Evolutionary conservation across 1,140 invertebrate species (phyloP).

Genomic region (Maniola jurtina): DNA sequence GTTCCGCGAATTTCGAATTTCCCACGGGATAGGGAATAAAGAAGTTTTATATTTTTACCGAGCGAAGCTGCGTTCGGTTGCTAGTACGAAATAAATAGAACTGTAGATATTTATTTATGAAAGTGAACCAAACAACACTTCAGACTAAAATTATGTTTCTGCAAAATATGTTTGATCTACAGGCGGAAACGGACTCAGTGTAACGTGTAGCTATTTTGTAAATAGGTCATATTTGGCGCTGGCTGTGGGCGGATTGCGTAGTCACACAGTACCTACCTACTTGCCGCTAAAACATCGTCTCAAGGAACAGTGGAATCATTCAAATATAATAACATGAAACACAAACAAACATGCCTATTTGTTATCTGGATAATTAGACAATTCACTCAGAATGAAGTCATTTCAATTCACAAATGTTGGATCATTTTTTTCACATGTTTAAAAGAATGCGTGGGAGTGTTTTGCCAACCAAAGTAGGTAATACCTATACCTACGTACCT

Average conservation of each 20-base stretch:
- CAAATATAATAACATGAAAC: neutral
- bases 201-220: constrained; percentile 1
- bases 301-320: constrained; percentile 7
- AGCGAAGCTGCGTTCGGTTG: too few relatives aligned
- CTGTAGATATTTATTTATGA: neutral
- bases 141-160: neutral
- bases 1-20: too few relatives aligned
- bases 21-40: too few relatives aligned
- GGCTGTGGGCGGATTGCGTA: neutral
- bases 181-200: neutral
- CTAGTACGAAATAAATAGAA: too few relatives aligned
- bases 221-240: constrained; percentile 9
- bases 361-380: neutral
- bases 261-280: too few relatives aligned
- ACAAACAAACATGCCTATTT: constrained; percentile 4
- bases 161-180: neutral
- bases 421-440: neutral
- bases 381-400: neutral
- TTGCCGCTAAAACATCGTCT: neutral
- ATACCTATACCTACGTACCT: too few relatives aligned
- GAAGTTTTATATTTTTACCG: too few relatives aligned
- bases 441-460: neutral
- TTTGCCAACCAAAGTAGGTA: too few relatives aligned
- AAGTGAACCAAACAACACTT: neutral
- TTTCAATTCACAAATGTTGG: neutral